Evolutionary conservation across 2,797 vertebrate genomes (phyloP), one percentile per base, ranked within the genome.

Genomic region (Phoebastria nigripes): DNA sequence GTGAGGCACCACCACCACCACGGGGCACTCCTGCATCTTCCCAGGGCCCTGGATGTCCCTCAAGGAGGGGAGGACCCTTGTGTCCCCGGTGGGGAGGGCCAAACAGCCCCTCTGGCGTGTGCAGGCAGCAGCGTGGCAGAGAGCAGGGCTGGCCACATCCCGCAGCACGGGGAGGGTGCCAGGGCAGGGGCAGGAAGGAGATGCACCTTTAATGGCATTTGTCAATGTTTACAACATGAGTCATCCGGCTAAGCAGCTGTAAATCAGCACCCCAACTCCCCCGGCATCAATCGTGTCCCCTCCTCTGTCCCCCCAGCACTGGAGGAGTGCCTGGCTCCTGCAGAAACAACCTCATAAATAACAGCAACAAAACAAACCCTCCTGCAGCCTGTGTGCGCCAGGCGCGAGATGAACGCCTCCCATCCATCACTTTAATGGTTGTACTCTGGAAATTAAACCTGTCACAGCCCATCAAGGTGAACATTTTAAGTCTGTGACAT

Each of bases 381-480:
- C 52, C n/a, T 35, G 39, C 77, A 80, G 90, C 69, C 84, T 2
- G 18, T 84, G 82, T 87, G 94, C 37, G 33, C 73, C 91, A 72
- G 83, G 81, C 9, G 4, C 0, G 20, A 93, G 86, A 96, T 88
- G 89, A 97, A 97, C 69, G 5, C 82, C 54, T 69, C 74, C 87
- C 86, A 98, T 98, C 90, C 95, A 98, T 98, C 97, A 98, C 89
- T 98, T 97, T 97, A 98, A 98, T 96, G 95, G 95, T 91, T 96
- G 94, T 97, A 97, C 97, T 98, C 96, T 97, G 93, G 87, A 98
- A 98, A 97, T 97, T 97, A 98, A 97, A 98, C 93, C 97, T 97
- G 98, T 97, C 98, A 97, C 1, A 0, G 94, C 89, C 80, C 89
- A 94, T 94, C 95, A 96, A 96, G 90, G 97, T 91, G 96, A 96